Evolutionary conservation across 2,888 invertebrate genomes (phyloP), one percentile per base, ranked within the genome.

Genomic region (Julus scanicus): DNA sequence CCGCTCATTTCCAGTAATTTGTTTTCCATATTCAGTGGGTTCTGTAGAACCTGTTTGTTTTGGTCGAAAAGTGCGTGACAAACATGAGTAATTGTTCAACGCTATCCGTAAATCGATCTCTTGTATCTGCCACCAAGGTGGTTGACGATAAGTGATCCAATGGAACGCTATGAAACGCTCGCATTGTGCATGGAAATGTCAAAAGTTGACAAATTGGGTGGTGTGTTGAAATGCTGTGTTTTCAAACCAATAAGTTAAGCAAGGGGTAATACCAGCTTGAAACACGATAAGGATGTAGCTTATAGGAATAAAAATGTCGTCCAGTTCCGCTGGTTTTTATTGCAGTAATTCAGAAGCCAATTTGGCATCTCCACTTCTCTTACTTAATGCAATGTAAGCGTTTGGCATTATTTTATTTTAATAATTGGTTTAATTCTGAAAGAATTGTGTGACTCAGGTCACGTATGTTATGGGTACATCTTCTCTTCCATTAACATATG

Each of bases 1-100:
- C 71, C 71, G 71, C 71, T 71, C 71, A 71, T 71, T 71, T 71
- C 71, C 29, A 29, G 9, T 71, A 71, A 71, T 71, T 71, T 71
- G 71, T 29, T 71, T 71, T 71, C 71, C 71, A 71, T 71, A 71
- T 71, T 71, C 71, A 71, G 8, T 20, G 71, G 71, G 29, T 71
- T 71, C 71, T 11, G 71, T 11, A 63, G 63, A 71, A 71, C 20
- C 11, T 71, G 29, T 63, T 63, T 63, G 17, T 71, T 71, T 29
- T 29, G 71, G 8, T 8, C 71, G 71, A 71, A 71, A 29, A 71
- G 63, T 63, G 63, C n/a, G 29, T 29, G 71, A 29, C 71, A 29
- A 29, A 71, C 20, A 71, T 29, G 29, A 8, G 5, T 29, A 71
- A 29, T 71, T 17, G 20, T n/a, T 29, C 20, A 11, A 29, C 71